Evolutionary conservation across 2,113 vertebrate genomes (phyloP).

Genomic region (Tragelaphus strepsiceros): DNA sequence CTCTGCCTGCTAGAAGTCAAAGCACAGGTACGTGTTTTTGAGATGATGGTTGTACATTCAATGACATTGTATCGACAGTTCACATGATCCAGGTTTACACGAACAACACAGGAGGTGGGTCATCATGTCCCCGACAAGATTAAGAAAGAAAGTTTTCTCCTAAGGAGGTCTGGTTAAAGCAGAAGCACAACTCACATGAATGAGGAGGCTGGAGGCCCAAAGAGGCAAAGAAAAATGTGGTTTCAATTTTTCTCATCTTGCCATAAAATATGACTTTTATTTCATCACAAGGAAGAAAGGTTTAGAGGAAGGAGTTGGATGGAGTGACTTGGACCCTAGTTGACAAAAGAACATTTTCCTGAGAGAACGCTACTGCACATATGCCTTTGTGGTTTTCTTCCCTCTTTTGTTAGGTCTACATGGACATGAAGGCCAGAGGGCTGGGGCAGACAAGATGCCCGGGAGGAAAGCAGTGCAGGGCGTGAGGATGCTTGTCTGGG

Average conservation of each 20-base stretch:
- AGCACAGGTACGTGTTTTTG: not conserved
- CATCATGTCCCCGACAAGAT: not conserved
- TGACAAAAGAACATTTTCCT: not conserved
- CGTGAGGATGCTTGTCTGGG: not conserved
- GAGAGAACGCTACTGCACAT: not conserved
- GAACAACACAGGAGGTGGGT: not conserved
- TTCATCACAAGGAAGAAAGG: not conserved
- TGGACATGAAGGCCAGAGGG: not conserved
- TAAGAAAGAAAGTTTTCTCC: not conserved
- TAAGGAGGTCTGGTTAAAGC: not conserved
- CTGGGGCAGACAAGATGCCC: not conserved
- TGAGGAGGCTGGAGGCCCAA: not conserved
- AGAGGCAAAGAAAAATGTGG: not conserved
- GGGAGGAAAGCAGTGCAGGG: not conserved
- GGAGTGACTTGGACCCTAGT: not conserved
- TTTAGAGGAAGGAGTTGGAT: not conserved
- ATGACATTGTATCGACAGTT: not conserved
- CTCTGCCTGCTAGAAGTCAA: not conserved
- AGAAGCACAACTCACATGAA: rapidly evolving
- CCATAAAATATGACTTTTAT: not conserved
- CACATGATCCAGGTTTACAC: not conserved
- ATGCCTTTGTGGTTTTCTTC: not conserved
- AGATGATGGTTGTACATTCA: not conserved
- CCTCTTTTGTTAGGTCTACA: not conserved
- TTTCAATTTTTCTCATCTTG: not conserved